Conservation (phyloP, 2,888 invertebrate genomes). For the Mythimna pallens region DNA sequence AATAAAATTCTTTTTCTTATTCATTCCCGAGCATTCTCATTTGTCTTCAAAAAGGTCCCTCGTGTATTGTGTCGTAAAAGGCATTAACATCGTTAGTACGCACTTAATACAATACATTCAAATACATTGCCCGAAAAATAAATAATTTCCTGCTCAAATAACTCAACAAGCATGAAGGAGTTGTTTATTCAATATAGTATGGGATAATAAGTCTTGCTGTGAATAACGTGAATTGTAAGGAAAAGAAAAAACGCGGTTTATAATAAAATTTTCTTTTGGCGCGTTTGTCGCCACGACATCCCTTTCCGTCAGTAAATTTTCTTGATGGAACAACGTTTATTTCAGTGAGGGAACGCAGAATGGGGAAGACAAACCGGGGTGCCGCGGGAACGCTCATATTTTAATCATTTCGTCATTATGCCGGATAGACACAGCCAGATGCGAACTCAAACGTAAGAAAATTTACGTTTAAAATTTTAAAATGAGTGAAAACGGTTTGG, state of each 20-base stretch:
- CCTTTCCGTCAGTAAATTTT: slow-evolving; percentile 72
- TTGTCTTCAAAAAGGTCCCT: slow-evolving; percentile 37
- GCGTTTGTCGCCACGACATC: slow-evolving; percentile 70
- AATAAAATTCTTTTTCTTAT: slow-evolving; percentile 15
- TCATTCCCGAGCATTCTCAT: slow-evolving; percentile 41
- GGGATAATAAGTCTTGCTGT: slow-evolving; percentile 73
- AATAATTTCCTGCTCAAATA: slow-evolving; percentile 53
- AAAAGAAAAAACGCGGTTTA: slow-evolving; percentile 65
- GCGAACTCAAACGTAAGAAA: slow-evolving; percentile 41
- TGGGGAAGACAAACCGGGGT: slow-evolving; percentile 68
- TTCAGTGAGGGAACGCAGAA: slow-evolving; percentile 66
- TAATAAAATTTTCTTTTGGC: slow-evolving; percentile 73
- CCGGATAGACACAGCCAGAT: slow-evolving; percentile 50
- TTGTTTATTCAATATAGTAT: slow-evolving; percentile 67
- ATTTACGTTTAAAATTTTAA: slow-evolving; percentile 12
- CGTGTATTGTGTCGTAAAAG: slow-evolving; percentile 31
- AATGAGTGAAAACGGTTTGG: slow-evolving; percentile 25
- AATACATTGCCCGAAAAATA: slow-evolving; percentile 43
- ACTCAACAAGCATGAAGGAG: slow-evolving; percentile 57
- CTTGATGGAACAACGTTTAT: slow-evolving; percentile 74
- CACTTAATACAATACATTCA: slow-evolving; percentile 46
- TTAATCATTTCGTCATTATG: slow-evolving; percentile 77
- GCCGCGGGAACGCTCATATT: slow-evolving; percentile 73
- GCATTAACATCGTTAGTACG: slow-evolving; percentile 46
- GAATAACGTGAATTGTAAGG: slow-evolving; percentile 71